A percentile compares a stretch with the other conserved stretches of the same genome.
Evolutionary conservation across 2,888 invertebrate genomes (phyloP).

Genomic region (Phalera bucephala): DNA sequence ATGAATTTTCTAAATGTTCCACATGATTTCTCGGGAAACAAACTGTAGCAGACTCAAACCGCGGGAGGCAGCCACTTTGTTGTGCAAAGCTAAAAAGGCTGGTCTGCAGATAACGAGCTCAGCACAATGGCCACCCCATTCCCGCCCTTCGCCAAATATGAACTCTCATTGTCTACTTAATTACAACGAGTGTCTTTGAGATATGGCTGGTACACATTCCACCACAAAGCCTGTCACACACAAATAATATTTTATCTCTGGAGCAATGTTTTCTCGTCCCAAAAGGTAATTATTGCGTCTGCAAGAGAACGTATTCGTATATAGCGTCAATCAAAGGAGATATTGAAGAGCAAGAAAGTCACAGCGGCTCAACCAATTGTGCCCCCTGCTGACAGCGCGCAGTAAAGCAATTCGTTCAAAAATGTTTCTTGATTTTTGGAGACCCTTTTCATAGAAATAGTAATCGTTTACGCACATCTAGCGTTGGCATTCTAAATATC

Average conservation of each 20-base stretch:
- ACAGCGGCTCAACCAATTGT: constrained; percentile 3
- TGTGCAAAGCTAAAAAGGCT: constrained; percentile 70
- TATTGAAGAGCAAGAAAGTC: constrained; percentile 18
- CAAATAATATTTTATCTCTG: constrained; percentile 71
- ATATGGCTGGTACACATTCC: constrained; percentile 65
- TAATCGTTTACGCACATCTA: no score
- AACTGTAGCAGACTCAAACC: constrained; percentile 45
- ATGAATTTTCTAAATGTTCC: constrained; percentile 16
- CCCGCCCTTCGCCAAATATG: constrained; percentile 68
- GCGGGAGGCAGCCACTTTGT: constrained; percentile 53
- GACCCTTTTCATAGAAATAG: no score
- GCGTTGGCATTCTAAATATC: no score
- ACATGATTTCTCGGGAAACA: constrained; percentile 36
- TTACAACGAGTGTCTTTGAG: constrained; percentile 76
- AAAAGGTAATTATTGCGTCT: constrained; percentile 53
- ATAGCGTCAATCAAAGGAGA: constrained; percentile 36
- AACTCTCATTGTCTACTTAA: constrained; percentile 79
- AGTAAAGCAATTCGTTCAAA: no score
- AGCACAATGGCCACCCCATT: constrained; percentile 57
- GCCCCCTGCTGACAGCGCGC: constrained; percentile 2
- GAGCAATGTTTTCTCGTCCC: constrained; percentile 55
- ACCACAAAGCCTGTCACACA: constrained; percentile 70
- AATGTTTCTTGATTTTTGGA: no score
- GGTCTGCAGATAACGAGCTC: constrained; percentile 70
- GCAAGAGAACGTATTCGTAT: constrained; percentile 25